Evolutionary conservation across 2,797 vertebrate genomes (phyloP), one percentile per base, ranked within the genome.

Genomic region (Adelosebastes latens): DNA sequence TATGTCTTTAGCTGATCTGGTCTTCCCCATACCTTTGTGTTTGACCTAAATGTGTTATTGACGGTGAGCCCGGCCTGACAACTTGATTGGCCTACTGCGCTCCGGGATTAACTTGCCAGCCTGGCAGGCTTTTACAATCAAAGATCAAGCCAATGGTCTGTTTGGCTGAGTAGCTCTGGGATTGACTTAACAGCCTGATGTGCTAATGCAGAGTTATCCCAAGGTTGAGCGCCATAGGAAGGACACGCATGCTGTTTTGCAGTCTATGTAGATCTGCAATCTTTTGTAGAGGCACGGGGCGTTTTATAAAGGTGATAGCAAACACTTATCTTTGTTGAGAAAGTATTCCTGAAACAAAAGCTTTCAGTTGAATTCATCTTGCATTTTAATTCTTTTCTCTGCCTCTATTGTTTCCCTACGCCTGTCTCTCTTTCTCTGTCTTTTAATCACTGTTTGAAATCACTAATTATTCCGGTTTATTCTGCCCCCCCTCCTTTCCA

Each of bases 141-240:
- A 92, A 94, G 89, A 91, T 93, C 90, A 92, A 86, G 87, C 88
- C 93, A 86, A 72, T 84, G 91, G 78, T 90, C 81, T 85, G 84
- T 92, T 92, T 91, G 90, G 90, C 92, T 90, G 89, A 93, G 89
- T 89, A 84, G 91, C 88, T 91, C 90, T 86, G 87, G 93, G 92
- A 94, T 94, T 92, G 93, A 95, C 92, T 94, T 88, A 87, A 88
- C 87, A 89, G 91, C 87, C 87, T 89, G 89, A 91, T 89, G 88
- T 92, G 89, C 90, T 94, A 94, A 95, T 93, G 84, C 89, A 75
- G 87, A 90, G 87, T 86, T 93, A 91, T 87, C 84, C 92, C 93
- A 94, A 94, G 93, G 94, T 94, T 93, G 93, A 90, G 83, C 75
- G 13, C 81, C 71, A 65, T 60, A 82, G 83, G 68, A 94, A 91